Conservation (phyloP, 2,888 invertebrate species). For the Heliconius ismenius region DNA sequence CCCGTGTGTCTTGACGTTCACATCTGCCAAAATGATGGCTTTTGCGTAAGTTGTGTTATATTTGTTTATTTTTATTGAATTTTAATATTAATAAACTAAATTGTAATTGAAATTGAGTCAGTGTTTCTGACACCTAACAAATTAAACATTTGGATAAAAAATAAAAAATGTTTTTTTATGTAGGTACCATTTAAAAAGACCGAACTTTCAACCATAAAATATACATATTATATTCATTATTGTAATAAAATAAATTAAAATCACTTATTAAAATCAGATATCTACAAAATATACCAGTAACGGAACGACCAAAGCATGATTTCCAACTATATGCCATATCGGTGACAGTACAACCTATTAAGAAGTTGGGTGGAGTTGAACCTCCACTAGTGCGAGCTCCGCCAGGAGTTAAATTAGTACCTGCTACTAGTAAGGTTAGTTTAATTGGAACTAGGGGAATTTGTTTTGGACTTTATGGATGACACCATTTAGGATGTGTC, state of each 20-base stretch:
- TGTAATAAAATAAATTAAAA: background rate
- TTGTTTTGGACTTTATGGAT: background rate
- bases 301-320: constrained; percentile 63
- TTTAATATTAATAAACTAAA: background rate
- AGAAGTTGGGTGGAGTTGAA: constrained; percentile 54
- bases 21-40: constrained; percentile 74
- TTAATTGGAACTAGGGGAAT: background rate
- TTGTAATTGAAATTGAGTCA: background rate
- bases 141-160: no score
- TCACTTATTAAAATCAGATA: constrained; percentile 60
- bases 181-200: no score
- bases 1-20: constrained; percentile 79
- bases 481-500: no score
- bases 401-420: constrained; percentile 59
- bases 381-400: constrained; percentile 64
- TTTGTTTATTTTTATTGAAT: background rate
- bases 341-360: constrained; percentile 62
- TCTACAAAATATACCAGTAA: constrained; percentile 72
- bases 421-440: constrained; percentile 73
- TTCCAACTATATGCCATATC: constrained; percentile 70
- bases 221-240: background rate
- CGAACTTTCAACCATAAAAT: no score
- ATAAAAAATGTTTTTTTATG: no score
- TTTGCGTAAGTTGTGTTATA: constrained; percentile 60
- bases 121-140: no score